phyloP scores from a whole-genome alignment of 2,888 invertebrate species.

The Agonopterix alstromeriana region DNA sequence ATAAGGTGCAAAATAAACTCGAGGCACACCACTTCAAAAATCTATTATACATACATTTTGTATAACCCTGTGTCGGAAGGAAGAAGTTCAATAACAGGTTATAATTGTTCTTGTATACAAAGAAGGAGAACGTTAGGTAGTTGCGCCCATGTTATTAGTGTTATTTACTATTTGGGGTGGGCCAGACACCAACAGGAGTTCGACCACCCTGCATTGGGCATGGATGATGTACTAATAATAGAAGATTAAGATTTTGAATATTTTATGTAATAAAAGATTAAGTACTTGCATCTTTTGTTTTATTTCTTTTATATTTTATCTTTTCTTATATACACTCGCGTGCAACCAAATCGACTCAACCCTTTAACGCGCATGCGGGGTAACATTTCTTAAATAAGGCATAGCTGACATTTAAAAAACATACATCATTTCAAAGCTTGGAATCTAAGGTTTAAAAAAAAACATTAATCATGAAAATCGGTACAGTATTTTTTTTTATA shows the following conservation, averaged over 20 bases:
- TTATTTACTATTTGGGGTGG: neutral
- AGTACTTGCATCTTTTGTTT: too few species aligned
- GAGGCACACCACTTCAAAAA: constrained; percentile 1
- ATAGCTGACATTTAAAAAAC: too few species aligned
- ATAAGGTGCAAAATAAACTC: constrained; percentile 1
- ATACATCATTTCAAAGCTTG: too few species aligned
- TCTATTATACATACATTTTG: constrained; percentile 2
- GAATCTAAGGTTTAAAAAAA: too few species aligned
- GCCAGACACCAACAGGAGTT: neutral
- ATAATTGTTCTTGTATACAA: neutral
- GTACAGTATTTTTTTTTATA: too few species aligned
- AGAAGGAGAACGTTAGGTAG: neutral
- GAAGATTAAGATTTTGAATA: constrained; percentile 1
- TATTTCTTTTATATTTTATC: too few species aligned
- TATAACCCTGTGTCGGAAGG: neutral
- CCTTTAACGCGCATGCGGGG: too few species aligned
- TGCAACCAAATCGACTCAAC: too few species aligned
- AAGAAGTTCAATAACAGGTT: neutral
- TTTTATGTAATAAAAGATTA: neutral
- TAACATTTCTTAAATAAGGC: too few species aligned
- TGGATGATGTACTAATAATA: constrained; percentile 1
- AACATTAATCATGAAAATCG: too few species aligned
- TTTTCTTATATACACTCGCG: too few species aligned
- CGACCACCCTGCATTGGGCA: constrained; percentile 1
- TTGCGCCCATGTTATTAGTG: neutral